Percentiles rank a stretch among this genome's conserved stretches.
Evolutionary conservation across 2,797 vertebrate species (phyloP).

Genomic region (Mormyrops boulengeri): DNA sequence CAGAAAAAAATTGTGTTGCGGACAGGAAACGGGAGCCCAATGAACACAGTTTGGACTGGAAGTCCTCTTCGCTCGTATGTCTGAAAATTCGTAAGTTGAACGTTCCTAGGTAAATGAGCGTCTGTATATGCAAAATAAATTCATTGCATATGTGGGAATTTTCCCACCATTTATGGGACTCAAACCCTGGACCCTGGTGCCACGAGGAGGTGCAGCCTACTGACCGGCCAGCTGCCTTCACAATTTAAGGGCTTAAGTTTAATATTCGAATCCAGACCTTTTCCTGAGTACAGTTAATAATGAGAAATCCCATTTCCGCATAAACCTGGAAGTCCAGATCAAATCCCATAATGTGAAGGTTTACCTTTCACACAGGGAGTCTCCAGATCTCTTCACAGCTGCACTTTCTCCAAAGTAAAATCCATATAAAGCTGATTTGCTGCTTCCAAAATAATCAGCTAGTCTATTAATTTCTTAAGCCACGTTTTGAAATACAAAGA

Average conservation of each 20-base stretch:
- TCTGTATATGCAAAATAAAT: neutral
- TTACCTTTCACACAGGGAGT: neutral
- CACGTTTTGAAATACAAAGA: neutral
- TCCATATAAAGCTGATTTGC: neutral
- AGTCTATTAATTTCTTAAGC: constrained; percentile 1
- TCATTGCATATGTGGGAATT: neutral
- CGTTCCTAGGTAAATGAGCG: too few relatives aligned
- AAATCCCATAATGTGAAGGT: neutral
- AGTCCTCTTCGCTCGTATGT: too few relatives aligned
- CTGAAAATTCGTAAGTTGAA: too few relatives aligned
- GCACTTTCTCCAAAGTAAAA: neutral
- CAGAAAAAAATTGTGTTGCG: too few relatives aligned
- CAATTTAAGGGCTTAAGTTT: neutral
- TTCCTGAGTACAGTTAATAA: neutral
- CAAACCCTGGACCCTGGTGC: neutral
- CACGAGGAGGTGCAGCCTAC: neutral
- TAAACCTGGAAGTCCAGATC: neutral
- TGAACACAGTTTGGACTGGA: too few relatives aligned
- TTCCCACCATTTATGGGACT: neutral
- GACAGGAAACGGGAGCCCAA: too few relatives aligned
- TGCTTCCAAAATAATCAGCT: neutral
- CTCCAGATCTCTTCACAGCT: neutral
- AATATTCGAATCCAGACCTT: neutral
- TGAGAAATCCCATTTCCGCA: neutral
- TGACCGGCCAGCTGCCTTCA: neutral